Evolutionary conservation across 2,888 invertebrate species (phyloP).

Genomic region (Phaonia tiefii): DNA sequence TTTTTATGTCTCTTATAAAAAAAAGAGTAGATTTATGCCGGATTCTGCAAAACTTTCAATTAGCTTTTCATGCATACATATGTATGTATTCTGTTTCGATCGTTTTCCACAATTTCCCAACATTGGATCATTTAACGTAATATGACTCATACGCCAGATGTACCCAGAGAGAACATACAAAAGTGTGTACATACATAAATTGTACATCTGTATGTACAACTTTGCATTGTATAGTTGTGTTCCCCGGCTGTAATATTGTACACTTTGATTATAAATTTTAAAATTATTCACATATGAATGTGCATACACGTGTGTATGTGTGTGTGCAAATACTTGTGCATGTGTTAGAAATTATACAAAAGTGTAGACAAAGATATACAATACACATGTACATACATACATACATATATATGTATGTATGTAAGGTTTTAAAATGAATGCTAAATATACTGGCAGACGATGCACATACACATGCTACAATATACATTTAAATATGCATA

Average conservation of each 20-base stretch:
- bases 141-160: conserved; percentile 11
- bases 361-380: no score
- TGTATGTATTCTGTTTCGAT: no score
- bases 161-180: background rate
- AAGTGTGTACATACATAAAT: background rate
- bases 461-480: conserved; percentile 34
- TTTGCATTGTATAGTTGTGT: background rate
- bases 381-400: conserved; percentile 4
- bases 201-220: background rate
- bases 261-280: conserved; percentile 73
- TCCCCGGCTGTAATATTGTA: conserved; percentile 17
- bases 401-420: conserved; percentile 15
- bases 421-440: conserved; percentile 67
- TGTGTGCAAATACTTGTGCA: background rate
- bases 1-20: no score
- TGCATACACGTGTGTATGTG: background rate
- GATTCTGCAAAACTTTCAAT: no score
- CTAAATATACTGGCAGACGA: conserved; percentile 60
- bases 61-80: no score
- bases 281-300: conserved; percentile 72
- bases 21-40: no score
- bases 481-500: conserved; percentile 13
- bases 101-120: no score
- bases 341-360: no score
- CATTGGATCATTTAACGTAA: background rate